phyloP scores from a whole-genome alignment of 2,888 invertebrate genomes.

The Rhamphomyia laevipes region DNA sequence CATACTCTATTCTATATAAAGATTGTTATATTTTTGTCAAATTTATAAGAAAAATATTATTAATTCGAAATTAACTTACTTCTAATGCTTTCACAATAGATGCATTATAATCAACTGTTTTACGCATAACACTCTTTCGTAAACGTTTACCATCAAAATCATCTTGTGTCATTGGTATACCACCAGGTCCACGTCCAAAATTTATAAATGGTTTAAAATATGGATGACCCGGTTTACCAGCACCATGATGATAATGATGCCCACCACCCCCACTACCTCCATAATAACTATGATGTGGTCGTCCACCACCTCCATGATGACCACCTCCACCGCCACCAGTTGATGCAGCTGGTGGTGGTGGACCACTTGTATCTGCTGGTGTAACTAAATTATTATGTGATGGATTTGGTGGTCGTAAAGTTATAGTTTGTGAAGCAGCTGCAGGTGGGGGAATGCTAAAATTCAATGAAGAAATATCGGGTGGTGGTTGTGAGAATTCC shows the following conservation, averaged over 20 bases:
- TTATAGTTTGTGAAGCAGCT: too few species aligned
- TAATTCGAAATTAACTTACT: conserved; percentile 44
- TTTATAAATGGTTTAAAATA: conserved; percentile 35
- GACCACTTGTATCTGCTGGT: too few species aligned
- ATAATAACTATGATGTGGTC: conserved; percentile 4
- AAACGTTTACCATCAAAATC: conserved; percentile 94
- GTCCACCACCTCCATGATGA: too few species aligned
- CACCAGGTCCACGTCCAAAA: conserved; percentile 39
- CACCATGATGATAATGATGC: conserved; percentile 26
- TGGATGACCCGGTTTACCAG: conserved; percentile 32
- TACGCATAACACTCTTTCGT: conserved; percentile 91
- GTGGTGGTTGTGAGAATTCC: too few species aligned
- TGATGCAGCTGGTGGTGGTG: too few species aligned
- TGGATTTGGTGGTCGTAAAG: too few species aligned
- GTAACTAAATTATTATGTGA: too few species aligned
- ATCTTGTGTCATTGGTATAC: conserved; percentile 57
- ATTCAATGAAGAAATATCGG: too few species aligned
- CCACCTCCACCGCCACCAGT: too few species aligned
- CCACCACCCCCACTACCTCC: conserved; percentile 6
- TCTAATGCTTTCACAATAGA: conserved; percentile 86
- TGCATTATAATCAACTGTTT: conserved; percentile 96
- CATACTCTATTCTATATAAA: conserved; percentile 69
- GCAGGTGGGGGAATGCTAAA: too few species aligned
- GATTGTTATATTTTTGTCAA: neutral
- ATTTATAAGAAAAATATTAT: too few species aligned